phyloP scores from a whole-genome alignment of 2,888 invertebrate species.

The Clepsis dumicolana region DNA sequence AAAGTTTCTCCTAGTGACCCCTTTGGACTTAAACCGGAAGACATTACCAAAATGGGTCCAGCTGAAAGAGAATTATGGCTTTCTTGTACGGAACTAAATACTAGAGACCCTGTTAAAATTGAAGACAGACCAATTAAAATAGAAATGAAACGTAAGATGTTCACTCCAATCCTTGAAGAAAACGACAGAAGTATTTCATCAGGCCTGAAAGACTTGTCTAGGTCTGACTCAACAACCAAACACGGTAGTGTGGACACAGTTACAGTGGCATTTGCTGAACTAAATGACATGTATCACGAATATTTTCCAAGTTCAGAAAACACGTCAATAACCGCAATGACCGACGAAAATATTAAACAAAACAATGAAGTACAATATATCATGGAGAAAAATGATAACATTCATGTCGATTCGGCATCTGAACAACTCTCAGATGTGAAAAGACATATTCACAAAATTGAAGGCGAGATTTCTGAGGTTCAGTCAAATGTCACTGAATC shows the following conservation, averaged over 20 bases:
- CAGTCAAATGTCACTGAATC: constrained; percentile 84
- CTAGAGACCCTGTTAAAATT: constrained; percentile 52
- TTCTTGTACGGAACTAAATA: constrained; percentile 65
- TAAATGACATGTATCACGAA: constrained; percentile 74
- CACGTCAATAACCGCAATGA: constrained; percentile 53
- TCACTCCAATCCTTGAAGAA: constrained; percentile 81
- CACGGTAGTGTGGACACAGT: constrained; percentile 69
- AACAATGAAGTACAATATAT: constrained; percentile 51
- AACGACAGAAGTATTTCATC: constrained; percentile 69
- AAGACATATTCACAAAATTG: constrained; percentile 70
- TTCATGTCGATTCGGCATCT: constrained; percentile 83
- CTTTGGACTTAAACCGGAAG: constrained; percentile 55
- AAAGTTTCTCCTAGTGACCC: constrained; percentile 58
- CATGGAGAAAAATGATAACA: constrained; percentile 57
- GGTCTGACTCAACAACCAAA: constrained; percentile 53
- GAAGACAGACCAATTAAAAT: constrained; percentile 65
- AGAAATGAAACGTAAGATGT: constrained; percentile 67
- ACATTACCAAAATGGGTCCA: constrained; percentile 74
- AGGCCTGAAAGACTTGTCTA: constrained; percentile 60
- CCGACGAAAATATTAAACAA: constrained; percentile 53
- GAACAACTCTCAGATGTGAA: constrained; percentile 80
- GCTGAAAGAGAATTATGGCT: constrained; percentile 81
- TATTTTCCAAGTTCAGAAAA: constrained; percentile 69
- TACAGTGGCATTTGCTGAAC: constrained; percentile 79
- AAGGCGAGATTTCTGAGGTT: constrained; percentile 85